Percentiles rank a stretch among this genome's conserved stretches.
Evolutionary conservation across 2,113 vertebrate genomes (phyloP).

Genomic region (Steatornis caripensis): DNA sequence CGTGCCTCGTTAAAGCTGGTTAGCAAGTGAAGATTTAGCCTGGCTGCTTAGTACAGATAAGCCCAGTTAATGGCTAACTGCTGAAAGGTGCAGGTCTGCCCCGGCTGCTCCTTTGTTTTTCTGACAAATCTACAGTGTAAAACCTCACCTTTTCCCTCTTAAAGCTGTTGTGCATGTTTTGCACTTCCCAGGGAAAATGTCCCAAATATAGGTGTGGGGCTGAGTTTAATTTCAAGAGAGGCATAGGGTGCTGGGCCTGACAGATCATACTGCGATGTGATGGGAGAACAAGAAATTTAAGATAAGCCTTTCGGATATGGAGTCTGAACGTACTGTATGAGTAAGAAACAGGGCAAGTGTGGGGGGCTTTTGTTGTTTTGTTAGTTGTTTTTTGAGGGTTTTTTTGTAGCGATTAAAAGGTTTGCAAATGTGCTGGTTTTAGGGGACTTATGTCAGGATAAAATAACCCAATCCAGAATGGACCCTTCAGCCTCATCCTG

Average conservation of each 20-base stretch:
- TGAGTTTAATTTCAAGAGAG: not conserved
- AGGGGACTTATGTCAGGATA: fast-evolving
- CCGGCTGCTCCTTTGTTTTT: not conserved
- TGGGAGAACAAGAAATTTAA: not conserved
- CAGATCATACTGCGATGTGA: not conserved
- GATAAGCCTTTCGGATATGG: not conserved
- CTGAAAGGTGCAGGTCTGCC: not conserved
- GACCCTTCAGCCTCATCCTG: not conserved
- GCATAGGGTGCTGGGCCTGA: not conserved
- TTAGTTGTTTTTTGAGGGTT: not conserved
- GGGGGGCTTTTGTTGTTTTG: not conserved
- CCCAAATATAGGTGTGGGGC: not conserved
- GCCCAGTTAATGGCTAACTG: not conserved
- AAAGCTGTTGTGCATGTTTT: not conserved
- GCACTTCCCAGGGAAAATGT: fast-evolving
- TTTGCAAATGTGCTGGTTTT: not conserved
- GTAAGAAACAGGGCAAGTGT: not conserved
- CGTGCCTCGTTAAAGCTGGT: not conserved
- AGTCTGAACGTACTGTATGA: not conserved
- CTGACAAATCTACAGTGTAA: not conserved
- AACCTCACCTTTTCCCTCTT: not conserved
- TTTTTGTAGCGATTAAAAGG: not conserved
- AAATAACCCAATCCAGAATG: not conserved
- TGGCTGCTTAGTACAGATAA: not conserved
- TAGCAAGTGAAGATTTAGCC: not conserved